Conservation (phyloP, 2,797 vertebrate genomes). For the Lateolabrax maculatus region DNA sequence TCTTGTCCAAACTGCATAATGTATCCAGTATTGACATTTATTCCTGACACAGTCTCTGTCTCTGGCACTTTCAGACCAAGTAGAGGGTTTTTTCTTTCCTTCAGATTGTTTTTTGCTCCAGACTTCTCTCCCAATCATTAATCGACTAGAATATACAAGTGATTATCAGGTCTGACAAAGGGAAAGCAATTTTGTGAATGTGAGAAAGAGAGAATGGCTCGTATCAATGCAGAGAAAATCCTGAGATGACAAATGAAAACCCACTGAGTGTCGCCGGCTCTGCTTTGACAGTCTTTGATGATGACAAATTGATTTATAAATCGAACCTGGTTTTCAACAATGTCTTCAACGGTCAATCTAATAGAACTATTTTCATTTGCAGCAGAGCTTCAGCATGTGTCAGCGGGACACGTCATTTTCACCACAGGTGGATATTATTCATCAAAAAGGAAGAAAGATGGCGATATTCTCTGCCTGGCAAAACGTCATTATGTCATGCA, state of each 20-base stretch:
- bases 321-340: conserved; percentile 54
- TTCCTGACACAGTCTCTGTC: conserved; percentile 11
- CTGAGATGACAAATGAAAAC: conserved; percentile 58
- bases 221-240: conserved; percentile 44
- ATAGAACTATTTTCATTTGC: conserved; percentile 50
- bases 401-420: conserved; percentile 27
- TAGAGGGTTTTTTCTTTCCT: not conserved
- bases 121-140: conserved; percentile 48
- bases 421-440: conserved; percentile 40
- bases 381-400: conserved; percentile 23
- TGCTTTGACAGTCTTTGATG: conserved; percentile 58
- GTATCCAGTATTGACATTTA: conserved; percentile 26
- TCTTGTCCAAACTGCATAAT: conserved; percentile 11
- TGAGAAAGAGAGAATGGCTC: conserved; percentile 40
- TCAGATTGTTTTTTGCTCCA: not conserved
- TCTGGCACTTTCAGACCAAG: conserved; percentile 2
- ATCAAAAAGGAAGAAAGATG: not conserved
- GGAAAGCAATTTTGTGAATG: conserved; percentile 51
- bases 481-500: not conserved
- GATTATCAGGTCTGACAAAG: conserved; percentile 65
- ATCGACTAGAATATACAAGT: conserved; percentile 36
- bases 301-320: conserved; percentile 72
- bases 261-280: conserved; percentile 36
- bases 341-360: conserved; percentile 47
- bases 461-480: too few relatives aligned